Evolutionary conservation across 2,888 invertebrate genomes (phyloP).

Genomic region (Polyommatus iphigenia): DNA sequence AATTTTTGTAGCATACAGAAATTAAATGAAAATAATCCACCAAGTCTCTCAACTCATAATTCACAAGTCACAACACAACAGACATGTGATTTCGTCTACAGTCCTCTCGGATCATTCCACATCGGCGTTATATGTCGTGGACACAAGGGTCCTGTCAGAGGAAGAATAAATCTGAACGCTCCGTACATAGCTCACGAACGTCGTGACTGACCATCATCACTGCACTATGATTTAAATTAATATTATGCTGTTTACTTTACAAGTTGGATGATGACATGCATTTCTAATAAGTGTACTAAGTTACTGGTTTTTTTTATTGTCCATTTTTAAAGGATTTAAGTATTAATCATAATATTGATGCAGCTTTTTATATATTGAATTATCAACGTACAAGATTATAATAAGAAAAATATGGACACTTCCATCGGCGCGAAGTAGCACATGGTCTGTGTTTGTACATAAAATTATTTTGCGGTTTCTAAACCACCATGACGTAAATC

Average conservation of each 20-base stretch:
- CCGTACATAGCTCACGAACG: not conserved
- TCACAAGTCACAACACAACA: not conserved
- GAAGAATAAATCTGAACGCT: not conserved
- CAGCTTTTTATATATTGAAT: no score
- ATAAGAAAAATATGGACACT: no score
- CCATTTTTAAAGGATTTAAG: not conserved
- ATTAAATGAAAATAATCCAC: not conserved
- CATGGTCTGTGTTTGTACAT: not conserved
- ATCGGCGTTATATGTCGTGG: not conserved
- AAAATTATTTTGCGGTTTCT: not conserved
- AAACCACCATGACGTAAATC: not conserved
- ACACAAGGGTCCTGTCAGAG: not conserved
- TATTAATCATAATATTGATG: no score
- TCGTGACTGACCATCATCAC: constrained; percentile 18
- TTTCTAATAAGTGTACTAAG: not conserved
- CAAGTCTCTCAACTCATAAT: not conserved
- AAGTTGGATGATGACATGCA: not conserved
- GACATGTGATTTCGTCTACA: not conserved
- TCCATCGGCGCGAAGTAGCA: no score
- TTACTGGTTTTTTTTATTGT: not conserved
- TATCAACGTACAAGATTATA: no score
- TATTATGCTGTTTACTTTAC: constrained; percentile 1
- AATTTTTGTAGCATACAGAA: not conserved
- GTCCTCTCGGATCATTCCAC: not conserved
- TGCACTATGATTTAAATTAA: constrained; percentile 17